These are phyloP conservation scores for Ectemnius cavifrons DNA, from an alignment of 2,888 invertebrate genomes.

Conservation along the genomic window DNA sequence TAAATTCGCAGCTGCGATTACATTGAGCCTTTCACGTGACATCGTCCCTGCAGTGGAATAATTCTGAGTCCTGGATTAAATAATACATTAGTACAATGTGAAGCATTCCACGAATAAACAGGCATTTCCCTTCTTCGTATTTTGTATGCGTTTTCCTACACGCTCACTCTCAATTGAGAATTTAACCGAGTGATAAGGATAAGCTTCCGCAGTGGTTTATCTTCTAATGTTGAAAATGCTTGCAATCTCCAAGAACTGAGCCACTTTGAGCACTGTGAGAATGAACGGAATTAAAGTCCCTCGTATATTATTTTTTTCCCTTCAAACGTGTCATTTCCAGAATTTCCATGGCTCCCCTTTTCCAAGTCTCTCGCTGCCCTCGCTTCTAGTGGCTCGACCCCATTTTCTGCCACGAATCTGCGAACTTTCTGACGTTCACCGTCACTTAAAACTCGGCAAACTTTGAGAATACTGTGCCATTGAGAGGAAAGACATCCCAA, in stretches of 20 bases:
- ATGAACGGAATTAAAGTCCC: neutral
- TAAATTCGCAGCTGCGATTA: constrained; percentile 4
- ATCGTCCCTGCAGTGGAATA: neutral
- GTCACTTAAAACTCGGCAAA: too few relatives aligned
- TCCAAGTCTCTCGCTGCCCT: too few relatives aligned
- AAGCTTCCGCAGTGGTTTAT: constrained; percentile 25
- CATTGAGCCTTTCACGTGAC: neutral
- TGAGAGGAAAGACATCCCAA: neutral
- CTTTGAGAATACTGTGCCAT: neutral
- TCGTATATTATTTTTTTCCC: too few relatives aligned
- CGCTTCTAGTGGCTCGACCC: too few relatives aligned
- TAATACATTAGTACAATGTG: constrained; percentile 3
- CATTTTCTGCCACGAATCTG: too few relatives aligned
- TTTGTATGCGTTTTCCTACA: too few relatives aligned
- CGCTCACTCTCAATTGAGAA: constrained; percentile 26
- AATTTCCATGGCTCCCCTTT: too few relatives aligned
- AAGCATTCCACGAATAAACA: constrained; percentile 21
- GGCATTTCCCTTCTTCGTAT: constrained; percentile 16
- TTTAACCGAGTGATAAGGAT: constrained; percentile 29
- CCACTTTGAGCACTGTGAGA: too few relatives aligned
- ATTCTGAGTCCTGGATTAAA: neutral
- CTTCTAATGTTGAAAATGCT: constrained; percentile 40
- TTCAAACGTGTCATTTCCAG: too few relatives aligned
- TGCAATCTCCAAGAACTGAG: constrained; percentile 18
- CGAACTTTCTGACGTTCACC: too few relatives aligned